Evolutionary conservation across 1,140 invertebrate genomes (phyloP).

Genomic region (Drosophila subobscura): DNA sequence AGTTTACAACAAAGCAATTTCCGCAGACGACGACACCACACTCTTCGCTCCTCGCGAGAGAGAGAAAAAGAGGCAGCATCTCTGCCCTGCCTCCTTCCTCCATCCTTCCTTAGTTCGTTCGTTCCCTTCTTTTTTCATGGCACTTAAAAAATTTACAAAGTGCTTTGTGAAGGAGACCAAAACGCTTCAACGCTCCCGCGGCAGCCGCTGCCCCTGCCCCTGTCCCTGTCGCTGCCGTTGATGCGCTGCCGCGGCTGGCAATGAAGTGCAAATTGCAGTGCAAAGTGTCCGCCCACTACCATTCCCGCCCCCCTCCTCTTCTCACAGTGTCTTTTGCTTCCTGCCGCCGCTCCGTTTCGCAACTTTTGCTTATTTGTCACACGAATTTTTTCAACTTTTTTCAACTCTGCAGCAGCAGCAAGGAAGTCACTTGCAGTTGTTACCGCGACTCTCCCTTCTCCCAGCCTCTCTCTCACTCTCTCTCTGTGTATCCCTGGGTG

Average conservation of each 20-base stretch:
- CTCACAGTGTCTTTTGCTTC: neutral
- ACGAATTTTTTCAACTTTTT: constrained; percentile 50
- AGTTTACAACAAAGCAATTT: constrained; percentile 64
- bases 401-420: constrained; percentile 23
- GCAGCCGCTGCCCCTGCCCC: constrained; percentile 14
- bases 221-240: constrained; percentile 11
- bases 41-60: constrained; percentile 28
- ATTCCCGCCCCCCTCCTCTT: neutral
- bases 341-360: constrained; percentile 29
- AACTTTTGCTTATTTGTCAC: constrained; percentile 80
- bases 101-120: constrained; percentile 6
- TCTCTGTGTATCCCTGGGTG: constrained; percentile 19
- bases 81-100: constrained; percentile 3
- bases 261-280: constrained; percentile 80
- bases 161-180: constrained; percentile 72
- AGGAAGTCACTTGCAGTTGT: constrained; percentile 71
- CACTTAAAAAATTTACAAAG: constrained; percentile 81
- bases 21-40: constrained; percentile 45
- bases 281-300: constrained; percentile 58
- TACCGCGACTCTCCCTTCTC: constrained; percentile 20
- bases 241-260: constrained; percentile 46
- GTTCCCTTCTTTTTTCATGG: constrained; percentile 50
- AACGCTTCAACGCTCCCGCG: constrained; percentile 54
- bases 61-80: constrained; percentile 8
- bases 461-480: neutral